Base-by-base conservation (phyloP, 2,888 invertebrate species). In the Rotaria magnacalcarata region DNA sequence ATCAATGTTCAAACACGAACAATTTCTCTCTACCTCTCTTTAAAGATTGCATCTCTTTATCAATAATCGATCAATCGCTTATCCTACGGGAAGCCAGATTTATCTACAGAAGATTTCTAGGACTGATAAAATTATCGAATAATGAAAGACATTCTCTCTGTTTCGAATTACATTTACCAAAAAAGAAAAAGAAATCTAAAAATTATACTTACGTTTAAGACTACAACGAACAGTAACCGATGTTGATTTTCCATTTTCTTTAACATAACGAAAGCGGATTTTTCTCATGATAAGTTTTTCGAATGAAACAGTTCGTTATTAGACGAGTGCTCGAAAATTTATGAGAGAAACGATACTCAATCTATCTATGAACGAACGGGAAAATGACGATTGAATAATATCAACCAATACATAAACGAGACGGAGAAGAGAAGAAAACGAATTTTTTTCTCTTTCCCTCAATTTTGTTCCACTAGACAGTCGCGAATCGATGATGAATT, bases 201-300 rank as follows among this genome's bases (percentile, higher is more conserved):
- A 34, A 2, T 34, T 34, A 34, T 34, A 80, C 80, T 80, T 80
- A 80, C 80, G 80, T 80, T 80, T 80, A 41, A 80, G 2, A 47
- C 24, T 80, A 80, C 80, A 80, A 14, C 80, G 80, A 80, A 80
- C 80, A n/a, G 80, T 80, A 80, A 80, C 80, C 1, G 47, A 80
- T 47, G 80, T 80, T 47, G 80, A 47, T 47, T 80, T 80, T 8
- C 80, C 80, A 47, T 80, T 80, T n/a, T 80, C 80, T 80, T 80
- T 80, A 47, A 80, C 21, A 47, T 80, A 80, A 24, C 80, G 80
- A 80, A 80, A 80, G 8, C 80, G 80, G 24, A 80, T 47, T 80
- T 80, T 80, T 80, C 67, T 34, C 67, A 67, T 67, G 14, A 5
- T 56, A 7, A 7, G 5, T 54, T 54, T 54, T 54, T 19, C 19